Base-by-base conservation (phyloP, 2,888 invertebrate species). In the Halocaridina rubra region DNA sequence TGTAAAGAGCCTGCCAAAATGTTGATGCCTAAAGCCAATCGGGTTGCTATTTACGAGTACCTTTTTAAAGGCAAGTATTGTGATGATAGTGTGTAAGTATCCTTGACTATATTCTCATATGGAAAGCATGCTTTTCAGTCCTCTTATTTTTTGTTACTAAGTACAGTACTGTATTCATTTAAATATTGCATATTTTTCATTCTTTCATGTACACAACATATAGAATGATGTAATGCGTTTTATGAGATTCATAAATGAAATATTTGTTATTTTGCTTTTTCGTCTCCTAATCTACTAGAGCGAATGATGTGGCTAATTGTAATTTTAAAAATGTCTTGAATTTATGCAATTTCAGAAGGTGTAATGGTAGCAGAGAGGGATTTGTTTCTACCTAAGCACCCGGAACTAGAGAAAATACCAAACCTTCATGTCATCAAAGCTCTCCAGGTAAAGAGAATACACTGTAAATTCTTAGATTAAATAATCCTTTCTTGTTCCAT, bases 11-110 rank as follows among this genome's bases (percentile, higher is more conserved):
- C 53, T 53, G 10, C 53, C 81, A 85, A 81, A 69, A 99, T 99
- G 99, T 98, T 99, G 97, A 99, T 99, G 98, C 98, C 99, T 90
- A 99, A 98, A 93, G 96, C 97, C 93, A 97, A 98, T 92, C 95
- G 98, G 91, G 95, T 97, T 89, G 93, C 96, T 90, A 99, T 99
- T 91, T 99, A 97, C 92, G 99, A 99, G 92, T 96, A 97, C 93
- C 94, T 99, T 90, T 98, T 99, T 92, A 98, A 98, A 53, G 82
- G 82, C 78, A 24, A 78, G 78, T 78, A 24, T 19, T 13, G 29
- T 53, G 2, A 8, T 22, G 1, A 61, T 19, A 61, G 10, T 19
- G n/a, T 10, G 22, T 19, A n/a, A n/a, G 10, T 24, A 2, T 19
- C 0, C 2, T 61, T 13, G 64, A 10, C 22, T 61, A 24, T n/a